A percentile compares a stretch with the other conserved stretches of the same genome.
phyloP scores from a whole-genome alignment of 1,140 invertebrate genomes.

The Bilobella aurantiaca region DNA sequence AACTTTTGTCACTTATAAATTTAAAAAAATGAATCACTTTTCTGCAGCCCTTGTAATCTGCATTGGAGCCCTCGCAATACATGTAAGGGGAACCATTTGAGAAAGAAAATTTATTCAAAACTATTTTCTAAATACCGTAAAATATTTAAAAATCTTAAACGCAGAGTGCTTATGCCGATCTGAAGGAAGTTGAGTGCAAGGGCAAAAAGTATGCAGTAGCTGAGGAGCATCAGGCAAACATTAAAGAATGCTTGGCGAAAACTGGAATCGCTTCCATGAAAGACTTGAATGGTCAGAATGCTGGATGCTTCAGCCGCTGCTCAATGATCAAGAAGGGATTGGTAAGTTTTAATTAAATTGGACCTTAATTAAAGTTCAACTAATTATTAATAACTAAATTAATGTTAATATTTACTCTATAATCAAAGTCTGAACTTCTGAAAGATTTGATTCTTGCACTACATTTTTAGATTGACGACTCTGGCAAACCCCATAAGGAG shows the following conservation, averaged over 20 bases:
- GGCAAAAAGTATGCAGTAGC: constrained; percentile 15
- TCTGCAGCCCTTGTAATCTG: too few relatives aligned
- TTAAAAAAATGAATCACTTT: not conserved
- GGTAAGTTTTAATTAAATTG: too few relatives aligned
- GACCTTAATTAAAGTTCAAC: too few relatives aligned
- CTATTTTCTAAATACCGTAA: too few relatives aligned
- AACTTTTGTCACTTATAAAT: not conserved
- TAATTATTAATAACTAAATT: too few relatives aligned
- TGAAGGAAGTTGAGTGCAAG: constrained; percentile 13
- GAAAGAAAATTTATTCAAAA: too few relatives aligned
- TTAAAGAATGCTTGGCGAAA: constrained; percentile 18
- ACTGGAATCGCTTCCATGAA: constrained; percentile 13
- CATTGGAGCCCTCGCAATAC: too few relatives aligned
- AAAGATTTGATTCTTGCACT: too few relatives aligned
- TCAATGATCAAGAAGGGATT: constrained; percentile 7
- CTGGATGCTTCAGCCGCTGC: constrained; percentile 17
- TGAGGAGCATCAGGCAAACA: constrained; percentile 15
- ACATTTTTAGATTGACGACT: constrained; percentile 20
- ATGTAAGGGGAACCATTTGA: too few relatives aligned
- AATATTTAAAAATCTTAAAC: too few relatives aligned
- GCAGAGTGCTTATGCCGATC: not conserved
- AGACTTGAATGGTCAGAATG: constrained; percentile 15
- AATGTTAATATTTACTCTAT: not conserved
- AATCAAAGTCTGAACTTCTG: not conserved
- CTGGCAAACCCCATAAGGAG: constrained; percentile 28